Evolutionary conservation across 2,888 invertebrate genomes (phyloP).

Genomic region (Seladonia tumulorum): DNA sequence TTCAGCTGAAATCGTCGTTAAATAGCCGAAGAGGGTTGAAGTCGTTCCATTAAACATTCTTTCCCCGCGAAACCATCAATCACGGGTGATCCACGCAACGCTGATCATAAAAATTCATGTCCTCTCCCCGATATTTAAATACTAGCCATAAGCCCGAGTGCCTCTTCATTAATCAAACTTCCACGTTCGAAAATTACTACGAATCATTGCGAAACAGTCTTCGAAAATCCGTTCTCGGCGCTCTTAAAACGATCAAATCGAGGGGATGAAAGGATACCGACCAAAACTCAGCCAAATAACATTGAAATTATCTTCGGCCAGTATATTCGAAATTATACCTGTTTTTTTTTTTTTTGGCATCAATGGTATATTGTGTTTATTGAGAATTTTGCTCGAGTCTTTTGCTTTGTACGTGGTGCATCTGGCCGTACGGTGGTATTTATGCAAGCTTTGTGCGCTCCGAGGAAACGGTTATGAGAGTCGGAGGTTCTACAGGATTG

Average conservation of each 20-base stretch:
- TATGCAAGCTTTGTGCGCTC: neutral
- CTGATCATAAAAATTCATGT: constrained; percentile 9
- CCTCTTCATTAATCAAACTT: neutral
- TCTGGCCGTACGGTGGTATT: neutral
- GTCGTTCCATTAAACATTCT: constrained; percentile 10
- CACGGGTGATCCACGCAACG: neutral
- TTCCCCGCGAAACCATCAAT: constrained; percentile 6
- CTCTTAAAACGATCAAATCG: neutral
- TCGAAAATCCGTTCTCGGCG: neutral
- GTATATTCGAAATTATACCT: constrained; percentile 9
- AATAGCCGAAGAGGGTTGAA: constrained; percentile 1
- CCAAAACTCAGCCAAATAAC: neutral
- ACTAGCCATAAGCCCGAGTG: neutral
- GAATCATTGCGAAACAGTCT: neutral
- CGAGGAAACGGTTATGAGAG: neutral
- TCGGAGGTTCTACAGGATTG: neutral
- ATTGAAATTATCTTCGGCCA: neutral
- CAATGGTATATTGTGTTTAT: neutral
- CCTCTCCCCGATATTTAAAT: constrained; percentile 7
- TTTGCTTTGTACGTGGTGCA: neutral
- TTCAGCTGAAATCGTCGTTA: constrained; percentile 4
- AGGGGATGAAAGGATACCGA: neutral
- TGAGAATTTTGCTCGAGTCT: neutral
- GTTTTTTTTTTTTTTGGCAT: neutral
- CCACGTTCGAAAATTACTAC: neutral